phyloP scores from a whole-genome alignment of 2,888 invertebrate species.

The Linnaemya vulpina region DNA sequence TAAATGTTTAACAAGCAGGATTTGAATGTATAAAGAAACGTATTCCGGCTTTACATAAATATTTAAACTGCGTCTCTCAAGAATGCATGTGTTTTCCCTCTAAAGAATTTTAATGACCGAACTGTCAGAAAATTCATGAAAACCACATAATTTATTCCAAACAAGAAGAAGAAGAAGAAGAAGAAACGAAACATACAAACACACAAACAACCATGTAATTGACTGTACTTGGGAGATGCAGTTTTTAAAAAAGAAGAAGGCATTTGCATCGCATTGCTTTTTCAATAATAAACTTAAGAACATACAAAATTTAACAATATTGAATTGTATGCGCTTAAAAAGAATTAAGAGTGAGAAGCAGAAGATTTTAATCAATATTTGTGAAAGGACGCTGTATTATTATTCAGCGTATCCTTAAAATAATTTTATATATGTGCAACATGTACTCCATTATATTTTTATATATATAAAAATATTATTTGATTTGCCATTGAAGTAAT shows the following conservation, averaged over 20 bases:
- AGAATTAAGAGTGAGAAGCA: neutral
- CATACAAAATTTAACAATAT: neutral
- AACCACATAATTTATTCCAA: constrained; percentile 17
- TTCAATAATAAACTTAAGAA: constrained; percentile 22
- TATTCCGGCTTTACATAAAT: too few relatives aligned
- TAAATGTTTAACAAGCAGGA: neutral
- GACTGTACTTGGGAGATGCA: constrained; percentile 1
- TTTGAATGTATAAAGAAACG: neutral
- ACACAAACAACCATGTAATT: constrained; percentile 13
- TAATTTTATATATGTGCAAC: neutral
- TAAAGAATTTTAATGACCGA: neutral
- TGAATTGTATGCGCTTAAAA: constrained; percentile 10
- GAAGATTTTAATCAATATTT: constrained; percentile 6
- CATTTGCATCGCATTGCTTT: neutral
- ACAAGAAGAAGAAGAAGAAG: neutral
- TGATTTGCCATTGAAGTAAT: too few relatives aligned
- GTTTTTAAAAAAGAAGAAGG: constrained; percentile 19
- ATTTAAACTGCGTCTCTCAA: neutral
- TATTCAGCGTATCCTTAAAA: neutral
- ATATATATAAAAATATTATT: neutral
- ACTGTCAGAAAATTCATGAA: constrained; percentile 13
- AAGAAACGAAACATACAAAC: neutral
- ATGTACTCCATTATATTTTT: neutral
- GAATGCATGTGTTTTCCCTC: neutral
- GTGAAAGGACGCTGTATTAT: neutral